These are phyloP conservation scores for Calliphora vicina DNA, from an alignment of 1,140 invertebrate genomes.

Conservation along the genomic window DNA sequence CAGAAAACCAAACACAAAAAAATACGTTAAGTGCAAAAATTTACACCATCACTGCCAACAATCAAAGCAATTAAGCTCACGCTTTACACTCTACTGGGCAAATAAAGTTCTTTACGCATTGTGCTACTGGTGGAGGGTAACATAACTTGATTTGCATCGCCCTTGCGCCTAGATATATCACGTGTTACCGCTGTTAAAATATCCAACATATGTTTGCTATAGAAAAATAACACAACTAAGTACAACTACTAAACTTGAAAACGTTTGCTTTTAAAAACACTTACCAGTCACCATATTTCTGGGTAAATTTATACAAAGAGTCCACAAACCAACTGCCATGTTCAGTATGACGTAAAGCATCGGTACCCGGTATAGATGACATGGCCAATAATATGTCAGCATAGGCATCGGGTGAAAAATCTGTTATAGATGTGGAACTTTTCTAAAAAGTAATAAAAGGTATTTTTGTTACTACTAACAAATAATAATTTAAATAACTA, in stretches of 20 bases:
- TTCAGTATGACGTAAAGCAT: conserved; percentile 50
- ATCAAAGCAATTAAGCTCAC: too few species aligned
- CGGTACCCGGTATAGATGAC: conserved; percentile 54
- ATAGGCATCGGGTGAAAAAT: conserved; percentile 39
- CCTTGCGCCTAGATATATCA: conserved; percentile 47
- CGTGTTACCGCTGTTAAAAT: conserved; percentile 49
- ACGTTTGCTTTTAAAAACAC: background rate
- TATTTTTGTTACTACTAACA: too few species aligned
- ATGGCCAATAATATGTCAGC: conserved; percentile 53
- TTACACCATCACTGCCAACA: too few species aligned
- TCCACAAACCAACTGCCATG: conserved; percentile 61
- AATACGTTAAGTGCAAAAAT: too few species aligned
- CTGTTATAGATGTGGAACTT: background rate
- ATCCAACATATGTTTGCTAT: conserved; percentile 52
- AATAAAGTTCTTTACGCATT: conserved; percentile 45
- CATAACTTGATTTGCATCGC: conserved; percentile 50
- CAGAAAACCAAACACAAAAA: too few species aligned
- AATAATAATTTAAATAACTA: too few species aligned
- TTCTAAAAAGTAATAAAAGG: background rate
- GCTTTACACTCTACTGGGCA: background rate
- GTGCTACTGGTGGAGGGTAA: conserved; percentile 41
- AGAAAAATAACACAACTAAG: background rate
- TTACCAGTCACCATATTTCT: conserved; percentile 45
- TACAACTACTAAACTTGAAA: background rate
- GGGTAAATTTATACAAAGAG: conserved; percentile 48